Conservation (phyloP, 2,113 vertebrate genomes). For the Addax nasomaculatus region DNA sequence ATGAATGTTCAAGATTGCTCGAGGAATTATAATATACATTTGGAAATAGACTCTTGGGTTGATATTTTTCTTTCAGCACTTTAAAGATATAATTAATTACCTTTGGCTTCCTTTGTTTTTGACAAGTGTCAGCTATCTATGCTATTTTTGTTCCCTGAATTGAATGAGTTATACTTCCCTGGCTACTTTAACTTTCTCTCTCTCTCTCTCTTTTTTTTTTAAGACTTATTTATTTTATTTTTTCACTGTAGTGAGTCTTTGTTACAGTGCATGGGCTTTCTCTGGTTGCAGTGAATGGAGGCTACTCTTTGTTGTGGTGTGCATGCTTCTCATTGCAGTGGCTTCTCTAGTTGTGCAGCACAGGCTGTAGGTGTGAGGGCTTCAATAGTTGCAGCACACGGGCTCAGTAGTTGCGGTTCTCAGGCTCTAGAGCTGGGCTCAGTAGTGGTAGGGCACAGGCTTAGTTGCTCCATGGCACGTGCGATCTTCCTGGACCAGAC, state of each 20-base stretch:
- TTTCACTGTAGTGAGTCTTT: background rate
- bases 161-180: background rate
- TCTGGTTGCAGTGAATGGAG: background rate
- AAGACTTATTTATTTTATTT: background rate
- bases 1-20: background rate
- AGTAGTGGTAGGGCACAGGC: background rate
- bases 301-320: background rate
- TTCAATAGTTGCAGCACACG: background rate
- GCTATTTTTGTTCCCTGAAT: background rate
- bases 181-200: background rate
- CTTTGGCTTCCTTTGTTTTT: background rate
- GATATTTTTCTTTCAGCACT: background rate
- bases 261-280: background rate
- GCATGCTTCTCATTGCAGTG: background rate
- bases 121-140: background rate
- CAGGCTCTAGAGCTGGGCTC: background rate
- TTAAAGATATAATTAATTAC: background rate
- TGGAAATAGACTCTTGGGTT: background rate
- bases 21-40: background rate
- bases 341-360: background rate
- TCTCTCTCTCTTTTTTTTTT: background rate
- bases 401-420: background rate
- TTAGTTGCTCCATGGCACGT: background rate
- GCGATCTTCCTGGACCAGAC: background rate
- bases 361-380: background rate